Evolutionary conservation across 1,140 invertebrate species (phyloP).

Genomic region (Dendrolimus punctatus): DNA sequence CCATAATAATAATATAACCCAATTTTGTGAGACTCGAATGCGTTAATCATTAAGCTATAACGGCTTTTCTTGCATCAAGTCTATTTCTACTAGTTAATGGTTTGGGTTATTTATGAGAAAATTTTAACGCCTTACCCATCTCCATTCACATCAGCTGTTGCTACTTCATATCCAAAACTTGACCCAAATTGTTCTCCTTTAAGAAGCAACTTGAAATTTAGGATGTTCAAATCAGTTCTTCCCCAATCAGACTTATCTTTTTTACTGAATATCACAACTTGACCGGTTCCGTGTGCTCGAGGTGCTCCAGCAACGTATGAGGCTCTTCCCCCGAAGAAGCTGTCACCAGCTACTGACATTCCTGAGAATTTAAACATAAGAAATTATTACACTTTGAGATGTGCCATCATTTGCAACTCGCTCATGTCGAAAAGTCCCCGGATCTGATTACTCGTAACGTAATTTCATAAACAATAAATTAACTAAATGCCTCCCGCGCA

Average conservation of each 20-base stretch:
- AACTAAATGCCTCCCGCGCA: too few species aligned
- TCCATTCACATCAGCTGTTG: slow-evolving; percentile 88
- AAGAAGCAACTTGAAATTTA: slow-evolving; percentile 77
- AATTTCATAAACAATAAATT: too few species aligned
- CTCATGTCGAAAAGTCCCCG: neutral
- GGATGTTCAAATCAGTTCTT: slow-evolving; percentile 66
- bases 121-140: slow-evolving; percentile 77
- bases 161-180: slow-evolving; percentile 91
- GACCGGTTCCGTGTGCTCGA: slow-evolving; percentile 86
- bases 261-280: slow-evolving; percentile 88
- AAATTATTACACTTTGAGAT: neutral
- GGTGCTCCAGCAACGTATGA: slow-evolving; percentile 91
- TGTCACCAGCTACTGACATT: slow-evolving; percentile 89
- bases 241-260: slow-evolving; percentile 63
- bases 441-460: too few species aligned
- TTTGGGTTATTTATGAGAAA: too few species aligned
- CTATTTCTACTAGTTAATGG: too few species aligned
- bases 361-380: slow-evolving; percentile 68
- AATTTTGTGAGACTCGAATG: too few species aligned
- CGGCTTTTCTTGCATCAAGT: too few species aligned
- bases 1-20: too few species aligned
- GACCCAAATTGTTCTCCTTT: slow-evolving; percentile 90
- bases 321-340: slow-evolving; percentile 78
- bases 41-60: too few species aligned
- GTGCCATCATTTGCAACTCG: neutral